These are phyloP conservation scores for Heliocidaris erythrogramma DNA, from an alignment of 35 echinoderm and acorn worm species.

Conservation along the genomic window DNA sequence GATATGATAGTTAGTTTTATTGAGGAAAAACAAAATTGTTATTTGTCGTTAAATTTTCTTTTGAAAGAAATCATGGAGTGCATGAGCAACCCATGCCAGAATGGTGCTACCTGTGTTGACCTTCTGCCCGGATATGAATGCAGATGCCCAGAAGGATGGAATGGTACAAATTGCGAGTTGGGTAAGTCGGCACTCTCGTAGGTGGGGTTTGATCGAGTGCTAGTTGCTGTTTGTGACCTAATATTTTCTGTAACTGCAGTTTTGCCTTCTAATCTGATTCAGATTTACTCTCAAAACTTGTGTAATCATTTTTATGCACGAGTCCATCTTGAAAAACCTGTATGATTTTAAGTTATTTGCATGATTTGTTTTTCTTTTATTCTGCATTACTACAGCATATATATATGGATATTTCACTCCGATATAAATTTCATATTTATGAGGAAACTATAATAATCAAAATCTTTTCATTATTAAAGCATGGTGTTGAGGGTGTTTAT, in stretches of 20 bases:
- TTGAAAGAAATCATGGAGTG: constrained; percentile 55
- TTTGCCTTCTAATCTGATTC: too few species aligned
- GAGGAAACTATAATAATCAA: neutral
- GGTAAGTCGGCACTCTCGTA: constrained; percentile 41
- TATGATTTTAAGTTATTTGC: neutral
- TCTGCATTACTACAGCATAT: neutral
- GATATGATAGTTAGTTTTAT: neutral
- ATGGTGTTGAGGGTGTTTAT: neutral
- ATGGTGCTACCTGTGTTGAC: constrained; percentile 53
- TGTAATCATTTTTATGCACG: neutral
- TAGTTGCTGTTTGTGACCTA: neutral
- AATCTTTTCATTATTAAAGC: neutral
- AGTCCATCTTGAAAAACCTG: neutral
- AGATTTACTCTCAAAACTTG: neutral
- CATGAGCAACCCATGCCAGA: constrained; percentile 55
- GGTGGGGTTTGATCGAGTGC: neutral
- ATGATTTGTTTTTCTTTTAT: neutral
- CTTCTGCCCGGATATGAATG: constrained; percentile 29
- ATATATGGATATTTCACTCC: neutral
- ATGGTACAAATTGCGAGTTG: constrained; percentile 51
- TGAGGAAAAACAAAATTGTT: neutral
- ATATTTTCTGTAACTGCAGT: neutral
- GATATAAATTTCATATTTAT: neutral
- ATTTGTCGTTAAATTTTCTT: neutral
- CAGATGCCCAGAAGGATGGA: constrained; percentile 41